Evolutionary conservation across 2,797 vertebrate genomes (phyloP).

Genomic region (Chelon labrosus): DNA sequence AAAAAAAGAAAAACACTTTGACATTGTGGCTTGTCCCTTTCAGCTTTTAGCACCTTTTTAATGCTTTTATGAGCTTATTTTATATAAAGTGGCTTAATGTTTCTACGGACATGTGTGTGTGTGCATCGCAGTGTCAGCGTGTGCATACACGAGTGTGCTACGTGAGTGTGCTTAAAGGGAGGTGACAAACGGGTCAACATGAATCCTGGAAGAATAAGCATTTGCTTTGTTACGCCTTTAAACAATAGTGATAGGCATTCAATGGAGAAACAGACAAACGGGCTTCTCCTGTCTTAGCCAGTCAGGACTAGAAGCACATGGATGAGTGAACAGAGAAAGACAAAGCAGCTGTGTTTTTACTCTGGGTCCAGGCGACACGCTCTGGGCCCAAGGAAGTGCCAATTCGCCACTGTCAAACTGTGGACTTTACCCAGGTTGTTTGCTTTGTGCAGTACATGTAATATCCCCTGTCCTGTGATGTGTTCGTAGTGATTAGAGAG

Average conservation of each 20-base stretch:
- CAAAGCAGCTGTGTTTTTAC: constrained; percentile 58
- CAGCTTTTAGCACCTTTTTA: constrained; percentile 4
- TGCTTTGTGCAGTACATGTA: constrained; percentile 23
- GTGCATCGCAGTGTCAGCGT: neutral
- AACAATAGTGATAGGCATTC: constrained; percentile 54
- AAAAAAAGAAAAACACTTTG: constrained; percentile 30
- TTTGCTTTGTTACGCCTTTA: constrained; percentile 47
- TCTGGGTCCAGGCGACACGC: constrained; percentile 33
- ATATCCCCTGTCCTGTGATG: constrained; percentile 24
- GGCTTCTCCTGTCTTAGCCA: constrained; percentile 68
- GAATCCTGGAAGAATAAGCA: constrained; percentile 67
- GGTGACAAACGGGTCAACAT: constrained; percentile 38
- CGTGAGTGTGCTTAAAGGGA: constrained; percentile 40
- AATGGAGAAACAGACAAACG: constrained; percentile 43
- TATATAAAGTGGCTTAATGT: neutral
- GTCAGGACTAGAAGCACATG: constrained; percentile 63
- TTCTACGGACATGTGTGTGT: neutral
- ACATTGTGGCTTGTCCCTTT: constrained; percentile 34
- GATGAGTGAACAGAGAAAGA: constrained; percentile 49
- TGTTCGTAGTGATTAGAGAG: constrained; percentile 3
- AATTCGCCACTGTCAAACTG: constrained; percentile 32
- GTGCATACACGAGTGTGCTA: too few relatives aligned
- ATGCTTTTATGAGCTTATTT: neutral
- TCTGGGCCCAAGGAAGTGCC: constrained; percentile 38
- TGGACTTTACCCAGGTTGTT: constrained; percentile 41